A percentile compares a stretch with the other conserved stretches of the same genome.
Conservation (phyloP, 1,140 invertebrate genomes). For the Caenorhabditis elegans region DNA sequence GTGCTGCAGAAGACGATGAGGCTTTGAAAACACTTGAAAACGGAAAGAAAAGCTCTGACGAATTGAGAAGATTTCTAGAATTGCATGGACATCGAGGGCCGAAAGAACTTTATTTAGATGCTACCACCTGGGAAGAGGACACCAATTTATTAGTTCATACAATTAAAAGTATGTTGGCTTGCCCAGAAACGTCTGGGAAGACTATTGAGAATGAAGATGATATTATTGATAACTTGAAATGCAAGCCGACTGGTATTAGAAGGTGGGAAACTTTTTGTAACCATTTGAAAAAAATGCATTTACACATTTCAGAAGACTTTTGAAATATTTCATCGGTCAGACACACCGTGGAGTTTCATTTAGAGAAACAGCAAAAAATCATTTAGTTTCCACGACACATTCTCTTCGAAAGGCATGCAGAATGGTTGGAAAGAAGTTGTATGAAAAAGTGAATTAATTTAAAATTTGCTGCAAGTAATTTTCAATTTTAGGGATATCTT, state of each 20-base stretch:
- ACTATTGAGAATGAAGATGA: slow-evolving; percentile 1
- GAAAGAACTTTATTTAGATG: slow-evolving; percentile 26
- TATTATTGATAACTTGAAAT: slow-evolving; percentile 32
- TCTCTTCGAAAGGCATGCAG: neutral
- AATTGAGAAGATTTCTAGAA: neutral
- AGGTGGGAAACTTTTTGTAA: neutral
- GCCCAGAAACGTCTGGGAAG: neutral
- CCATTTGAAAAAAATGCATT: too few relatives aligned
- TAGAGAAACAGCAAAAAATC: slow-evolving; percentile 42
- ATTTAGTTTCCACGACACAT: slow-evolving; percentile 33
- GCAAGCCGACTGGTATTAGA: slow-evolving; percentile 16
- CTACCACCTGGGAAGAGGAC: slow-evolving; percentile 27
- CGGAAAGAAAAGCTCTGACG: neutral
- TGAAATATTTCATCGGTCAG: slow-evolving; percentile 34
- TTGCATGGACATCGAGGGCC: slow-evolving; percentile 43
- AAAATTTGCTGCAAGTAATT: neutral
- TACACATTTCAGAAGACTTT: slow-evolving; percentile 14
- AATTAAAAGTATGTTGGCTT: slow-evolving; percentile 17
- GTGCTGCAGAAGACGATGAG: neutral
- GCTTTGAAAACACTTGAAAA: neutral
- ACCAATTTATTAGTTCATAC: slow-evolving; percentile 39
- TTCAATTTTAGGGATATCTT: neutral
- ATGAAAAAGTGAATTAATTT: slow-evolving; percentile 27
- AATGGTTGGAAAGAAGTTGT: slow-evolving; percentile 34
- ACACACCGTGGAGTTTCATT: slow-evolving; percentile 40